Evolutionary conservation across 2,113 vertebrate species (phyloP).

Genomic region (Macroglossus sobrinus): DNA sequence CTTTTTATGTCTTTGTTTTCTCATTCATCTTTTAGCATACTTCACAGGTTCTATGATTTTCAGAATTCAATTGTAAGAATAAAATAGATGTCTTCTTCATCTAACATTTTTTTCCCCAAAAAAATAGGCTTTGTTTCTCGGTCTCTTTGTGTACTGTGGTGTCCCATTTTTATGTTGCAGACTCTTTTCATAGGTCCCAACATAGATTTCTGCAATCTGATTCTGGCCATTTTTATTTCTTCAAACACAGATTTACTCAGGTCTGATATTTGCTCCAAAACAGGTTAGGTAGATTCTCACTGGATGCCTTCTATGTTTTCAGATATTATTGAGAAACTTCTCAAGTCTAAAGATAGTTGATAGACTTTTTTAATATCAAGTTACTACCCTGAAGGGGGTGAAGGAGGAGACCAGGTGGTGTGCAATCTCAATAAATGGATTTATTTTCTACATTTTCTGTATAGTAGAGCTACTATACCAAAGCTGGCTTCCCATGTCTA

Average conservation of each 20-base stretch:
- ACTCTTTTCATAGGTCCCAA: background rate
- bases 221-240: constrained; percentile 1
- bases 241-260: background rate
- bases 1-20: background rate
- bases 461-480: background rate
- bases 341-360: background rate
- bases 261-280: background rate
- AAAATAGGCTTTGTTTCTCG: background rate
- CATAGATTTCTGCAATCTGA: background rate
- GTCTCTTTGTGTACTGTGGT: background rate
- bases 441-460: background rate
- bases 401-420: background rate
- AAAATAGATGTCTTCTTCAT: background rate
- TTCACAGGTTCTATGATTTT: background rate
- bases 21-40: background rate
- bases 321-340: background rate
- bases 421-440: background rate
- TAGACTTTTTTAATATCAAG: background rate
- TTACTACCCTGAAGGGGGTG: background rate
- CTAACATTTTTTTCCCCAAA: background rate
- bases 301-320: background rate
- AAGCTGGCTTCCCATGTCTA: background rate
- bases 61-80: background rate
- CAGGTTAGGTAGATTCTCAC: background rate
- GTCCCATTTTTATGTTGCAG: background rate